Percentiles rank a stretch among this genome's conserved stretches.
phyloP scores from a whole-genome alignment of 1,140 invertebrate species.

The Dendroctonus valens region DNA sequence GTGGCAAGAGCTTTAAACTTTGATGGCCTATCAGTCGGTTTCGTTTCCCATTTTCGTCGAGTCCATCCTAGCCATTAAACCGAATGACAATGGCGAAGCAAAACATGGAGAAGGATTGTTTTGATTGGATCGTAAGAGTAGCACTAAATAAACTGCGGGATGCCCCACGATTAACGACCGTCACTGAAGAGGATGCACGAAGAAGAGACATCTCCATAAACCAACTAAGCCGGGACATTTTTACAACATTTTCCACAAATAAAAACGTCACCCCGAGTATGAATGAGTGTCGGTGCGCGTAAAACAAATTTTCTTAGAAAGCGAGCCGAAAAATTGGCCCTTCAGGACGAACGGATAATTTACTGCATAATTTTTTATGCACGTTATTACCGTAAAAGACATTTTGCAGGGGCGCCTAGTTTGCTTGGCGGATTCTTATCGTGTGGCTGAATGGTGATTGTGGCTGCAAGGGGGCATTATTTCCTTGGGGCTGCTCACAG shows the following conservation, averaged over 20 bases:
- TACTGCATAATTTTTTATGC: conserved; percentile 33
- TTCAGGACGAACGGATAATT: conserved; percentile 23
- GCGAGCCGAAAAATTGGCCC: conserved; percentile 26
- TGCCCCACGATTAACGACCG: neutral
- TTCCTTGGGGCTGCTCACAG: neutral
- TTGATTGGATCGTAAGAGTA: no score
- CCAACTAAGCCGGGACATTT: conserved; percentile 15
- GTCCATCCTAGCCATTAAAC: neutral
- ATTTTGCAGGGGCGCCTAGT: conserved; percentile 6
- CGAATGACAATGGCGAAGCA: no score
- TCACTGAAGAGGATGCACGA: conserved; percentile 3
- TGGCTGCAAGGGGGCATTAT: neutral
- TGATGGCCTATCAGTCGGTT: conserved; percentile 1
- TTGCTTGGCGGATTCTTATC: neutral
- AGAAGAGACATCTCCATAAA: conserved; percentile 16
- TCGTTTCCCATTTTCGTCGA: neutral
- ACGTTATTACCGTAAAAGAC: conserved; percentile 31
- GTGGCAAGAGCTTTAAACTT: conserved; percentile 1
- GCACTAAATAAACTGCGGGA: neutral
- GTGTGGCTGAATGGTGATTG: neutral
- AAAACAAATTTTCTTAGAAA: conserved; percentile 32
- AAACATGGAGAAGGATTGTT: no score
- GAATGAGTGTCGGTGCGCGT: conserved; percentile 25
- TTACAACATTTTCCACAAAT: conserved; percentile 27
- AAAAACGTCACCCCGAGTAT: conserved; percentile 28